Evolutionary conservation across 1,140 invertebrate genomes (phyloP), one percentile per base, ranked within the genome.

Genomic region (Ectropis grisescens): DNA sequence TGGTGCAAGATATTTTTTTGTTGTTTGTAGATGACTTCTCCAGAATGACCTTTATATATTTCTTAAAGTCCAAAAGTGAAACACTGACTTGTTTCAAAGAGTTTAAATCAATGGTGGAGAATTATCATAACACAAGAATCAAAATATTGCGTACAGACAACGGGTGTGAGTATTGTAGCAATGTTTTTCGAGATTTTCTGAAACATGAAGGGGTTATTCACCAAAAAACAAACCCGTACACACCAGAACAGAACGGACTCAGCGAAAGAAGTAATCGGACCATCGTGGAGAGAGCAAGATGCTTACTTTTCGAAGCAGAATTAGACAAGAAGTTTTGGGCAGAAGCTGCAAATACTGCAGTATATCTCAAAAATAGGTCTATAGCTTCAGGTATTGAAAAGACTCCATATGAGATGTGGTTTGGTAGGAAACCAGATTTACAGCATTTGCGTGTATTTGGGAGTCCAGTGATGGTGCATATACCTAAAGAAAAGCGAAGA

Each of bases 401-500:
- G 9, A 22, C 19, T 4, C 19, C 19, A 4, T 5, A 5, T 4
- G 19, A 22, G 9, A 22, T 22, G 4, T 22, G 19, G 19, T 5
- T 9, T 22, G 19, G 19, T 5, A 5, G 4, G 4, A 22, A 22
- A 22, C 19, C 19, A 22, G 19, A 74, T 44, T n/a, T n/a, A n/a
- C n/a, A n/a, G n/a, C n/a, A n/a, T n/a, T 10, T 82, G 1, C 47
- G 47, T 23, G 37, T 57, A 14, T 78, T 82, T 56, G 72, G 74
- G 9, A 72, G 58, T 32, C 28, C 22, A 8, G 26, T 39, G 3
- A 37, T 33, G 28, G 34, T 41, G 13, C 32, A 47, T 11, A 33
- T 32, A 9, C 30, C 42, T 23, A 28, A 45, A 34, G 33, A 47
- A 34, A 40, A 47, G 33, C 34, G 43, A 22, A 19, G 11, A 10